Evolutionary conservation across 1,140 invertebrate genomes (phyloP).

Genomic region (Aplysia californica): DNA sequence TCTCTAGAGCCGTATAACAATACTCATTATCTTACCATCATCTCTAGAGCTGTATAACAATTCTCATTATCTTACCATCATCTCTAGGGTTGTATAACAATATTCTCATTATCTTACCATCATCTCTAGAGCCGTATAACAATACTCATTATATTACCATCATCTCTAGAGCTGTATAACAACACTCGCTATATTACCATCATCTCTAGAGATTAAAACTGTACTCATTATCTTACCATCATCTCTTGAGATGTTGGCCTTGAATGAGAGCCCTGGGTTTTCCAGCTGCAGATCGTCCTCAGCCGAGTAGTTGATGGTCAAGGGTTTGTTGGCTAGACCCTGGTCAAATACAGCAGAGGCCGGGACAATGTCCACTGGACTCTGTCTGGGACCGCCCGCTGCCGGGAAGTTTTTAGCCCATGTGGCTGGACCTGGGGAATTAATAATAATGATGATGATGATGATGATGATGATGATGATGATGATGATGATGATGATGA

Average conservation of each 20-base stretch:
- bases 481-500: not conserved
- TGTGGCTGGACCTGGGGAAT: constrained; percentile 50
- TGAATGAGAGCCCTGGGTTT: constrained; percentile 7
- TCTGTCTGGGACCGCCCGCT: constrained; percentile 53
- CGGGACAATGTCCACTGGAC: constrained; percentile 59
- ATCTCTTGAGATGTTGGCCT: constrained; percentile 6
- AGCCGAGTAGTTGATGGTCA: constrained; percentile 44
- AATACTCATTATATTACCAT: no score
- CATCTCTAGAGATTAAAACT: no score
- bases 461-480: not conserved
- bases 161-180: no score
- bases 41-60: no score
- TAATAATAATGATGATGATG: not conserved
- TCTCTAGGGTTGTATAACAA: no score
- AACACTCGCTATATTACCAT: no score
- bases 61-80: no score
- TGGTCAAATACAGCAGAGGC: constrained; percentile 34
- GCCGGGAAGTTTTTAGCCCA: constrained; percentile 53
- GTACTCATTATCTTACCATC: no score
- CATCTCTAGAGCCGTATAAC: no score
- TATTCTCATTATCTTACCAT: no score
- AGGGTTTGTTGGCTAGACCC: constrained; percentile 27
- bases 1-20: no score
- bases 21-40: no score
- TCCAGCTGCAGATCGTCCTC: constrained; percentile 11